Percentiles rank a stretch among this genome's conserved stretches.
Evolutionary conservation across 2,113 vertebrate species (phyloP).

Genomic region (Xenotilapia longispinis): DNA sequence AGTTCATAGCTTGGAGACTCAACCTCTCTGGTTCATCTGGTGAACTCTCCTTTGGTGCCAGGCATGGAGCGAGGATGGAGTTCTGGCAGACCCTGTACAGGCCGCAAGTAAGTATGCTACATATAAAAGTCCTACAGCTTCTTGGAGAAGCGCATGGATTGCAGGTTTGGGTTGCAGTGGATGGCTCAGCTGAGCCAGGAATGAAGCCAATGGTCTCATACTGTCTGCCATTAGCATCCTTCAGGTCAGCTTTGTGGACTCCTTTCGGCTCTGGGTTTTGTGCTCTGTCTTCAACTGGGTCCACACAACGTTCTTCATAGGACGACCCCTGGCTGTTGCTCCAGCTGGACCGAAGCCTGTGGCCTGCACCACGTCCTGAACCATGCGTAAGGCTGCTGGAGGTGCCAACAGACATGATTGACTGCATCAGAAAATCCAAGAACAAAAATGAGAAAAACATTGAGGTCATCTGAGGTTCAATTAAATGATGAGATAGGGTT

Average conservation of each 20-base stretch:
- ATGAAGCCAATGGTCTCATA: constrained; percentile 82
- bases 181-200: constrained; percentile 69
- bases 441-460: neutral
- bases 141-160: constrained; percentile 67
- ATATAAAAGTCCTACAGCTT: constrained; percentile 54
- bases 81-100: constrained; percentile 74
- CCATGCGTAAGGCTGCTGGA: neutral
- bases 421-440: constrained; percentile 7
- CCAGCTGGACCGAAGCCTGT: constrained; percentile 43
- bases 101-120: constrained; percentile 76
- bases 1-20: constrained; percentile 27
- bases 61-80: constrained; percentile 54
- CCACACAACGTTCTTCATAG: constrained; percentile 68
- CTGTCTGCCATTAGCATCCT: constrained; percentile 70
- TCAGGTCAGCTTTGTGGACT: constrained; percentile 63
- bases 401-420: constrained; percentile 42
- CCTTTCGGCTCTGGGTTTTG: constrained; percentile 2
- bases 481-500: rapidly evolving
- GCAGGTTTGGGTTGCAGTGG: constrained; percentile 54
- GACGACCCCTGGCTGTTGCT: constrained; percentile 56
- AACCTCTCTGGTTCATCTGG: constrained; percentile 51
- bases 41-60: constrained; percentile 52
- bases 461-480: neutral
- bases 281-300: constrained; percentile 47
- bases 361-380: constrained; percentile 22